phyloP scores from a whole-genome alignment of 2,888 invertebrate genomes.

The Rhabditoides inermis region DNA sequence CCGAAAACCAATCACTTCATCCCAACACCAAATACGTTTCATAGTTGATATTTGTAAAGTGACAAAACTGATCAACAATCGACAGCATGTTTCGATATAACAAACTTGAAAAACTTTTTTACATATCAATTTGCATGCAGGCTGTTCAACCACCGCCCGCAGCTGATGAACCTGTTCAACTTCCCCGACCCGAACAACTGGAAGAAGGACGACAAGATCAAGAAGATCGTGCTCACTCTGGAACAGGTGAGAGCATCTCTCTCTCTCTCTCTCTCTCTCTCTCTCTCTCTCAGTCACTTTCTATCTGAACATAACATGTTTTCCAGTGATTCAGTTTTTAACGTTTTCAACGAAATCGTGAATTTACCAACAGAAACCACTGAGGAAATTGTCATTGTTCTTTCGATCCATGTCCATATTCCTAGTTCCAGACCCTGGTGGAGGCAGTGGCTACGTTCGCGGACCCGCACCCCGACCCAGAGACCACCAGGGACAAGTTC shows the following conservation, averaged over 20 bases:
- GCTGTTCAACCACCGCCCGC: constrained; percentile 8
- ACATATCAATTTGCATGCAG: too few species aligned
- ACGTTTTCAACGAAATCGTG: too few species aligned
- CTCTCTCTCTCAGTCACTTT: not conserved
- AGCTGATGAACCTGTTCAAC: constrained; percentile 1
- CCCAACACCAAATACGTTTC: too few species aligned
- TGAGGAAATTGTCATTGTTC: not conserved
- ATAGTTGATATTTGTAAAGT: too few species aligned
- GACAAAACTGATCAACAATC: too few species aligned
- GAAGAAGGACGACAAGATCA: constrained; percentile 7
- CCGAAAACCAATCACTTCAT: too few species aligned
- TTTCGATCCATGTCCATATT: not conserved
- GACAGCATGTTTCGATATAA: too few species aligned
- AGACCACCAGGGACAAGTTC: constrained; percentile 4
- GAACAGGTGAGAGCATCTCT: constrained; percentile 12
- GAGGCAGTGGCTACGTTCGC: constrained; percentile 8
- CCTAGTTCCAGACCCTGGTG: constrained; percentile 5
- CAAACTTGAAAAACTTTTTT: too few species aligned
- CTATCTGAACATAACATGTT: constrained; percentile 1
- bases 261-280: constrained; percentile 7
- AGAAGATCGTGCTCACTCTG: constrained; percentile 9
- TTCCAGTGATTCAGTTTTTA: constrained; percentile 8
- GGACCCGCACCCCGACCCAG: constrained; percentile 3
- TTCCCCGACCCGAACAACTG: constrained; percentile 3
- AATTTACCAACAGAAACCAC: too few species aligned